phyloP scores from a whole-genome alignment of 2,113 vertebrate species.

The Cyphomyrus discorhynchus region DNA sequence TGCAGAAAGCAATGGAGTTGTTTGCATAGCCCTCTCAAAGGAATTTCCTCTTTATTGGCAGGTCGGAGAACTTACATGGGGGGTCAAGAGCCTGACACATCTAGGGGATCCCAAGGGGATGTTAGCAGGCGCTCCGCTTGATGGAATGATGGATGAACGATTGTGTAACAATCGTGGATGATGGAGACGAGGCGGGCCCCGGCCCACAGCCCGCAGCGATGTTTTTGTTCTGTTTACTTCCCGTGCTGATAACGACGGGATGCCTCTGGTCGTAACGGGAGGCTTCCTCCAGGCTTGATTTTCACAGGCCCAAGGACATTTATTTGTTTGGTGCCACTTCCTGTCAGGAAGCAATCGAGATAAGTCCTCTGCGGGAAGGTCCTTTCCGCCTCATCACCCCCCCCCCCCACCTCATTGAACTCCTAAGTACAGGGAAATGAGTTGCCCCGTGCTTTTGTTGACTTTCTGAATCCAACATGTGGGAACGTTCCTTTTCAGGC shows the following conservation, averaged over 20 bases:
- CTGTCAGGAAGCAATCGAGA: constrained; percentile 76
- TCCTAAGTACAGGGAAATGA: constrained; percentile 62
- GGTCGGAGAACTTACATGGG: neutral
- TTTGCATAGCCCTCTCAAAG: constrained; percentile 4
- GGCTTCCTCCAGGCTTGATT: constrained; percentile 39
- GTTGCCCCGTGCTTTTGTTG: constrained; percentile 49
- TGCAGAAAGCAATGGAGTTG: neutral
- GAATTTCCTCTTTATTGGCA: neutral
- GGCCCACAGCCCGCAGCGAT: constrained; percentile 59
- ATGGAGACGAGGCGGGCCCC: constrained; percentile 50
- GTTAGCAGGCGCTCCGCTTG: constrained; percentile 30
- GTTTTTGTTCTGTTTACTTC: constrained; percentile 69
- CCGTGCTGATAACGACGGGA: constrained; percentile 63
- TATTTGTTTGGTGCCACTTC: constrained; percentile 58
- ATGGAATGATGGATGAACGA: constrained; percentile 45
- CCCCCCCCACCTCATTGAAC: constrained; percentile 43
- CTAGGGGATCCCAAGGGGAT: constrained; percentile 29
- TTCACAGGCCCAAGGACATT: constrained; percentile 51
- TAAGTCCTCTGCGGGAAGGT: constrained; percentile 57
- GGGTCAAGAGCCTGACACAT: neutral
- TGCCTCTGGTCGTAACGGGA: constrained; percentile 20
- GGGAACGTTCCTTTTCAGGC: constrained; percentile 33
- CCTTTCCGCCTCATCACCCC: constrained; percentile 54
- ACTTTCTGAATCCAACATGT: constrained; percentile 49
- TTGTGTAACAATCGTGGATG: constrained; percentile 53